phyloP scores from a whole-genome alignment of 2,113 vertebrate species.

The Myrmecophaga tridactyla region DNA sequence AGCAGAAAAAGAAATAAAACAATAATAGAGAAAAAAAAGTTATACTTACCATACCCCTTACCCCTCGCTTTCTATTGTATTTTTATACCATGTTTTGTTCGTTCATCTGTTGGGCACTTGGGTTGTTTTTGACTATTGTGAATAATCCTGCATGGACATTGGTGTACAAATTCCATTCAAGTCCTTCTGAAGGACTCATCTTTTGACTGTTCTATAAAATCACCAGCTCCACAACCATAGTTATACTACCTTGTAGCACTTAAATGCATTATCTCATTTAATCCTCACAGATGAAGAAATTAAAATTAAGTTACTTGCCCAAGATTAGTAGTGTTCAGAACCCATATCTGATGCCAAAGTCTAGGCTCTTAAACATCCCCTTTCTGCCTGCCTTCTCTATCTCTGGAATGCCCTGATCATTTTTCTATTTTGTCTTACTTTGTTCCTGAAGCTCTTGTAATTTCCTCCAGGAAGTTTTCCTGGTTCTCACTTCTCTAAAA shows the following conservation, averaged over 20 bases:
- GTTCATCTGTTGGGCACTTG: too few relatives aligned
- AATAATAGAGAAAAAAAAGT: too few relatives aligned
- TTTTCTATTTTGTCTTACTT: not conserved
- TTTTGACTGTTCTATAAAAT: not conserved
- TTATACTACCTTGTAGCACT: not conserved
- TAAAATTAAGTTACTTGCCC: not conserved
- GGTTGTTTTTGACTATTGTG: too few relatives aligned
- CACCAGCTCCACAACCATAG: not conserved
- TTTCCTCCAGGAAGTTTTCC: slow-evolving; percentile 8
- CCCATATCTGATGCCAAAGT: not conserved
- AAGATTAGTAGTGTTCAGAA: not conserved
- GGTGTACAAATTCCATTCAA: too few relatives aligned
- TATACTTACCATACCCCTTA: too few relatives aligned
- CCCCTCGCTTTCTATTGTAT: too few relatives aligned
- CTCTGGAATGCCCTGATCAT: not conserved
- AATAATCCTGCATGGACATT: too few relatives aligned
- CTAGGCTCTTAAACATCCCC: not conserved
- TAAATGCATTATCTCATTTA: not conserved
- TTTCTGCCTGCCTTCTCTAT: not conserved
- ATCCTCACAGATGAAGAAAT: not conserved
- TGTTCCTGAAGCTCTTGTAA: not conserved
- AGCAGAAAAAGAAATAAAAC: too few relatives aligned
- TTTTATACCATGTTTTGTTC: too few relatives aligned
- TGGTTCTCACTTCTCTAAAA: not conserved
- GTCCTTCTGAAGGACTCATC: not conserved